These are phyloP conservation scores for Fukomys damarensis DNA, from an alignment of 2,113 vertebrate genomes.

Conservation along the genomic window DNA sequence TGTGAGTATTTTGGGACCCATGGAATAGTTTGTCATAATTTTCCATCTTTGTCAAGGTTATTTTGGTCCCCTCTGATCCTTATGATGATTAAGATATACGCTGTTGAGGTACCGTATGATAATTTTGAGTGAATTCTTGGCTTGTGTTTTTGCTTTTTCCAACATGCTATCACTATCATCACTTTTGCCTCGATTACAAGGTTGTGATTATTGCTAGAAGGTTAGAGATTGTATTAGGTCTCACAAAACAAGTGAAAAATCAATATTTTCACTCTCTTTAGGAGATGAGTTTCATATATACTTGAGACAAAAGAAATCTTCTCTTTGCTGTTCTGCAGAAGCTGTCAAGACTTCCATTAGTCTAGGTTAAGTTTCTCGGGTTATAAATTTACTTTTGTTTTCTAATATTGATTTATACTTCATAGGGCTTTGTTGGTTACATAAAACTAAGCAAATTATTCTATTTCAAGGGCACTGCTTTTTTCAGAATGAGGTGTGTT, in stretches of 20 bases:
- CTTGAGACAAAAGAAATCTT: constrained; percentile 68
- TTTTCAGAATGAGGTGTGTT: constrained; percentile 23
- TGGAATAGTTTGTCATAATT: background rate
- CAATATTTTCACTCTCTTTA: constrained; percentile 70
- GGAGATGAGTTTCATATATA: constrained; percentile 43
- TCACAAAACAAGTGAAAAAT: constrained; percentile 79
- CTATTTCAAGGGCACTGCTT: constrained; percentile 68
- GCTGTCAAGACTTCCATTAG: constrained; percentile 52
- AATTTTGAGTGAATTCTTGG: constrained; percentile 16
- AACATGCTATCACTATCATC: constrained; percentile 8
- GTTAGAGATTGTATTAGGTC: constrained; percentile 70
- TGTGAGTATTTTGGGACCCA: background rate
- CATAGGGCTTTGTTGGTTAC: constrained; percentile 59
- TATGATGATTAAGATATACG: background rate
- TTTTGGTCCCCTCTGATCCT: background rate
- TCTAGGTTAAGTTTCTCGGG: constrained; percentile 68
- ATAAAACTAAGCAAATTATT: constrained; percentile 38
- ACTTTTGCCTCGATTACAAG: constrained; percentile 45
- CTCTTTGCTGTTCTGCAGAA: constrained; percentile 68
- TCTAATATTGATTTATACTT: constrained; percentile 76
- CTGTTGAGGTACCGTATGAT: background rate
- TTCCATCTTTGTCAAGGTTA: background rate
- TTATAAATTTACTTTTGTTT: constrained; percentile 67
- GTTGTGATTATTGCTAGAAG: constrained; percentile 39
- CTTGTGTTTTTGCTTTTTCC: background rate